Conservation (phyloP, 2,888 invertebrate genomes). For the Agrotis ipsilon region DNA sequence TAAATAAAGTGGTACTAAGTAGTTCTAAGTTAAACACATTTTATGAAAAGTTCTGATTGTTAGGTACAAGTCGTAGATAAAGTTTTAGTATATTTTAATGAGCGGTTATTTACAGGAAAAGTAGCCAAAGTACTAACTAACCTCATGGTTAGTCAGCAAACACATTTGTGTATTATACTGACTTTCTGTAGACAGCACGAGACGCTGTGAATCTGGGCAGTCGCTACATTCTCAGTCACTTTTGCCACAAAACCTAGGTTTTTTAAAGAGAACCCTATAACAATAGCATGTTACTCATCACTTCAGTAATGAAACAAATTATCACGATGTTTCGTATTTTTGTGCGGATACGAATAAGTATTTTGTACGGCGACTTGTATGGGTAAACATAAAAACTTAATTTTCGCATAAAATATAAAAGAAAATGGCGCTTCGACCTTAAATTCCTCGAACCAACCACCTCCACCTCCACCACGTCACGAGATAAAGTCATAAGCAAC, state of each 20-base stretch:
- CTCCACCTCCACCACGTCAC: no score
- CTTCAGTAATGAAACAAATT: no score
- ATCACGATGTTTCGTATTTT: no score
- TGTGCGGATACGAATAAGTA: no score
- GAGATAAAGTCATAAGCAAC: no score
- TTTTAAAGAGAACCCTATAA: background rate
- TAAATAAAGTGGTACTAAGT: background rate
- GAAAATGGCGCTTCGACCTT: background rate
- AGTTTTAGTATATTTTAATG: background rate
- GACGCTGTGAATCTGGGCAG: no score
- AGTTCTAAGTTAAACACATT: background rate
- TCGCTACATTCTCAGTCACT: background rate
- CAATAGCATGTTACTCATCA: background rate
- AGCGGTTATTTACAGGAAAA: background rate
- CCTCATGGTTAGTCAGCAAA: no score
- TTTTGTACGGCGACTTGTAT: no score
- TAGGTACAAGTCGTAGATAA: background rate
- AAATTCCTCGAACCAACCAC: background rate
- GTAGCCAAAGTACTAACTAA: background rate
- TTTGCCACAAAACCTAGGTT: constrained; percentile 1
- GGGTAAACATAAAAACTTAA: no score
- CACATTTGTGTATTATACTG: background rate
- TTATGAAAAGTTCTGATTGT: background rate
- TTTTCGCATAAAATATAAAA: background rate
- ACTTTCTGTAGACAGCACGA: constrained; percentile 8